These are phyloP conservation scores for Cercopithecus mona DNA, from an alignment of 2,113 vertebrate species.

Conservation along the genomic window DNA sequence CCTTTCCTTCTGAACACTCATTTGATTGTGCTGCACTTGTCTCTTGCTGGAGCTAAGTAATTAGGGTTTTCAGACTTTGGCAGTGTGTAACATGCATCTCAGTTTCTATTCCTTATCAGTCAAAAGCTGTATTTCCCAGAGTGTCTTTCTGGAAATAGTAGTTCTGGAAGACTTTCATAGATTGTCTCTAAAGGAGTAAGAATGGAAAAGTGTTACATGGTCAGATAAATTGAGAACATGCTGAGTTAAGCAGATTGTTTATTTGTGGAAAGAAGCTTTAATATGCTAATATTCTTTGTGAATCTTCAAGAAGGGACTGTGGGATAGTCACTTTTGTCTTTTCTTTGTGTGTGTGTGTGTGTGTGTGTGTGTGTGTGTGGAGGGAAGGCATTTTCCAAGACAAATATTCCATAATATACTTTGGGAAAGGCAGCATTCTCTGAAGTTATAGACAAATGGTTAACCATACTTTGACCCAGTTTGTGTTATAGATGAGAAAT, in stretches of 20 bases:
- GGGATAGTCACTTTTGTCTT: too few relatives aligned
- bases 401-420: not conserved
- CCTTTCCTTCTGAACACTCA: not conserved
- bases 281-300: not conserved
- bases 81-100: not conserved
- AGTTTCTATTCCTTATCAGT: not conserved
- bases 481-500: not conserved
- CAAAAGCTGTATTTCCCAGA: not conserved
- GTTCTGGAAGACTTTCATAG: not conserved
- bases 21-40: not conserved
- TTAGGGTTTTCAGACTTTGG: not conserved
- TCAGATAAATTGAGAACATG: not conserved
- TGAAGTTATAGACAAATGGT: not conserved
- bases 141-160: not conserved
- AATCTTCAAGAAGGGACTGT: not conserved
- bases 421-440: not conserved
- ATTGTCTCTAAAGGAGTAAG: not conserved
- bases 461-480: fast-evolving
- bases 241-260: not conserved
- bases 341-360: too few relatives aligned
- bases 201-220: not conserved
- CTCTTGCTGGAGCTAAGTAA: not conserved
- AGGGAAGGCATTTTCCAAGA: not conserved
- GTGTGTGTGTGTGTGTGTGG: too few relatives aligned
- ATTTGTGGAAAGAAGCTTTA: not conserved